phyloP scores from a whole-genome alignment of 2,797 vertebrate genomes.

The Astyanax mexicanus region DNA sequence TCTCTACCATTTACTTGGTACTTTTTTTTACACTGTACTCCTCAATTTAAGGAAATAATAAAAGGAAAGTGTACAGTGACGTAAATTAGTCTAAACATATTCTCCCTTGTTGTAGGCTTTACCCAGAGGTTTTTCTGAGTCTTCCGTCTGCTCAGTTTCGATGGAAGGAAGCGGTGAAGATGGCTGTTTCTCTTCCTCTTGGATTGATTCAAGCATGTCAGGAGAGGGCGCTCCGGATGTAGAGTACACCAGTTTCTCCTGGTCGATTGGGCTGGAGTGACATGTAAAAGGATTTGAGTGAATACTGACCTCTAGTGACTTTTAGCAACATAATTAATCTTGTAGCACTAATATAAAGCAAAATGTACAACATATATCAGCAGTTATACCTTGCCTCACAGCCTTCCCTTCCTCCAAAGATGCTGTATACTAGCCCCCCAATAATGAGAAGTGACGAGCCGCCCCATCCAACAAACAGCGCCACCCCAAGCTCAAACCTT shows the following conservation, averaged over 20 bases:
- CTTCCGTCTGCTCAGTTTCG: constrained; percentile 54
- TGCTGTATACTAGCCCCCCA: constrained; percentile 89
- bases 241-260: constrained; percentile 20
- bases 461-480: constrained; percentile 93
- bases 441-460: constrained; percentile 89
- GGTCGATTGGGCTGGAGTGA: constrained; percentile 63
- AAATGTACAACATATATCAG: too few relatives aligned
- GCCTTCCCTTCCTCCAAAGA: constrained; percentile 76
- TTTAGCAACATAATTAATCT: too few relatives aligned
- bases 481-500: constrained; percentile 94
- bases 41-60: too few relatives aligned
- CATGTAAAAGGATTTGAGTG: constrained; percentile 21
- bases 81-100: constrained; percentile 67
- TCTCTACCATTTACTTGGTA: too few relatives aligned
- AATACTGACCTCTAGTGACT: too few relatives aligned
- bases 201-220: constrained; percentile 49
- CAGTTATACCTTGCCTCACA: constrained; percentile 72
- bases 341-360: too few relatives aligned
- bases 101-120: constrained; percentile 53
- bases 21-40: too few relatives aligned
- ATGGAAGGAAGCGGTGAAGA: constrained; percentile 41
- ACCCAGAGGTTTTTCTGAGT: constrained; percentile 32
- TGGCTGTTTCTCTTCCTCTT: constrained; percentile 51
- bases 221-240: constrained; percentile 48
- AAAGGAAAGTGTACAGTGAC: background rate